These are phyloP conservation scores for Hystrix cristata DNA, from an alignment of 2,113 vertebrate genomes.

Conservation along the genomic window DNA sequence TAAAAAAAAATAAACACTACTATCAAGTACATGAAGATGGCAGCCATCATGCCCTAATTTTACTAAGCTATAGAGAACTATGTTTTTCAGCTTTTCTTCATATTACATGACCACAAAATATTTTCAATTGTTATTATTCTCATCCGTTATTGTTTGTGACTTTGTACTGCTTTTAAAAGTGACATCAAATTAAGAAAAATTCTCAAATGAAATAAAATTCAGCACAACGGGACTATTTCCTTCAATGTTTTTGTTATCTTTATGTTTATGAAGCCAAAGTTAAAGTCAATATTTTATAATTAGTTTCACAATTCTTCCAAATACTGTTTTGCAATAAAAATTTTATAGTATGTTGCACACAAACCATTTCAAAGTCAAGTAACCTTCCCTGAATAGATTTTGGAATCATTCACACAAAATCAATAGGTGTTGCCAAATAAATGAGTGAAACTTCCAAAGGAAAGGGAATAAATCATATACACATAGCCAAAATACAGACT, in stretches of 20 bases:
- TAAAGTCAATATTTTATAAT: constrained; percentile 48
- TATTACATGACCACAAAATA: neutral
- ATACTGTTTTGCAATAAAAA: neutral
- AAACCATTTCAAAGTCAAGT: neutral
- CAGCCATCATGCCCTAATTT: neutral
- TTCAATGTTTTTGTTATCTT: neutral
- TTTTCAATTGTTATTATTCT: neutral
- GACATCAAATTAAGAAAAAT: neutral
- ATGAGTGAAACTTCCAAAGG: neutral
- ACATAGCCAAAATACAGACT: neutral
- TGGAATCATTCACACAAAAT: neutral
- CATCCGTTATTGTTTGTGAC: neutral
- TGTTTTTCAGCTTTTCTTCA: neutral
- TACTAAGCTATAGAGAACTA: neutral
- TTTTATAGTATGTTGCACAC: neutral
- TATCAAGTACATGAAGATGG: neutral
- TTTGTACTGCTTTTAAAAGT: neutral
- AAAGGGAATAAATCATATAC: neutral
- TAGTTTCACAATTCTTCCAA: neutral
- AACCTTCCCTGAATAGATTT: neutral
- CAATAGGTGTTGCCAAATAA: neutral
- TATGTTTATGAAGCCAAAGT: neutral
- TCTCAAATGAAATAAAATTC: neutral
- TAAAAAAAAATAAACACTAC: neutral
- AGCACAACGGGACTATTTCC: neutral